Evolutionary conservation across 2,888 invertebrate species (phyloP).

Genomic region (Rhingia campestris): DNA sequence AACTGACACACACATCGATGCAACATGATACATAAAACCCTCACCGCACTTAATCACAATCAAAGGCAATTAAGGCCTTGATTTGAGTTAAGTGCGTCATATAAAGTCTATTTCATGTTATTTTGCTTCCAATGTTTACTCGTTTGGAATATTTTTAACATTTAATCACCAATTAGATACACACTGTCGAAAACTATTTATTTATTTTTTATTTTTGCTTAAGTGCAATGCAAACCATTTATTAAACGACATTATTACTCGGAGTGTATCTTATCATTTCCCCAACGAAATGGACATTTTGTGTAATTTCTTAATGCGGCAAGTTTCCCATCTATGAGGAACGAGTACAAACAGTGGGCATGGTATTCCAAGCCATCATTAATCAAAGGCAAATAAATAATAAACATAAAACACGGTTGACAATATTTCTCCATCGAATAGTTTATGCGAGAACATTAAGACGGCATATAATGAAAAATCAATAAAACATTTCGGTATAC

Average conservation of each 20-base stretch:
- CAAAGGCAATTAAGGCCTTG: slow-evolving; percentile 3
- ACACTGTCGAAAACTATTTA: not conserved
- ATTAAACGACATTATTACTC: not conserved
- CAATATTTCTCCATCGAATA: slow-evolving; percentile 44
- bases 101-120: not conserved
- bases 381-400: slow-evolving; percentile 49
- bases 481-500: slow-evolving; percentile 52
- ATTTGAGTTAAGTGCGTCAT: slow-evolving; percentile 2
- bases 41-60: slow-evolving; percentile 9
- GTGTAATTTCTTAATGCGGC: slow-evolving; percentile 58
- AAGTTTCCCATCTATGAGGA: slow-evolving; percentile 10
- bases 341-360: not conserved
- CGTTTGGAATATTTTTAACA: not conserved
- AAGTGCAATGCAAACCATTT: not conserved
- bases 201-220: not conserved
- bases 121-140: not conserved
- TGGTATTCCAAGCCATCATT: slow-evolving; percentile 20
- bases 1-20: slow-evolving; percentile 4
- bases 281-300: slow-evolving; percentile 52
- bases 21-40: not conserved
- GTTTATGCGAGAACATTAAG: slow-evolving; percentile 37
- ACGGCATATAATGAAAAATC: slow-evolving; percentile 68
- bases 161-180: too few species aligned
- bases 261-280: slow-evolving; percentile 26
- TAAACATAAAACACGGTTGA: slow-evolving; percentile 57